Conservation (phyloP, 2,888 invertebrate genomes). For the Nephrotoma flavescens region DNA sequence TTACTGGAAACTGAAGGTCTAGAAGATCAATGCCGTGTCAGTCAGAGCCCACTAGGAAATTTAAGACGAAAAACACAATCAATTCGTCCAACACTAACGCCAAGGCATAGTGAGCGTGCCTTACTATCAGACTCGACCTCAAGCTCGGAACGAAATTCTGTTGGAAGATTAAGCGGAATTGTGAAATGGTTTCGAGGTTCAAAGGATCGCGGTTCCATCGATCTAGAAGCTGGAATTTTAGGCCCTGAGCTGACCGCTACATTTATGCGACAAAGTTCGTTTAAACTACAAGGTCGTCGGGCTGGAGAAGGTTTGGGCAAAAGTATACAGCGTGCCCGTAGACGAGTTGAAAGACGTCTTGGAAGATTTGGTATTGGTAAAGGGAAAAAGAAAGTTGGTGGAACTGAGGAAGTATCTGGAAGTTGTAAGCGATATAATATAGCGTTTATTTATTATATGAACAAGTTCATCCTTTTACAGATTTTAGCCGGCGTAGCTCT, state of each 20-base stretch:
- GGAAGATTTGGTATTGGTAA: conserved; percentile 69
- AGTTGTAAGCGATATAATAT: conserved; percentile 39
- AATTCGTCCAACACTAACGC: conserved; percentile 48
- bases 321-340: conserved; percentile 65
- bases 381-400: conserved; percentile 78
- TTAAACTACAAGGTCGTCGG: conserved; percentile 30
- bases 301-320: conserved; percentile 39
- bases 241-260: conserved; percentile 43
- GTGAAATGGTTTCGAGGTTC: conserved; percentile 49
- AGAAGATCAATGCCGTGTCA: conserved; percentile 55
- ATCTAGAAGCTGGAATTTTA: conserved; percentile 36
- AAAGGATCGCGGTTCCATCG: conserved; percentile 36
- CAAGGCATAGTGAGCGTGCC: conserved; percentile 70
- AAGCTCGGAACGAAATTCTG: conserved; percentile 31
- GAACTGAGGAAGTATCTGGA: conserved; percentile 71
- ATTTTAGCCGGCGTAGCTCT: conserved; percentile 66
- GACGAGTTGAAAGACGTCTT: conserved; percentile 79
- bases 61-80: conserved; percentile 45
- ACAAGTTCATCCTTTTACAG: conserved; percentile 23
- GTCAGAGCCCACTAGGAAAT: conserved; percentile 66
- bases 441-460: not conserved
- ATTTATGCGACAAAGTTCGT: conserved; percentile 36
- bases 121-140: conserved; percentile 40
- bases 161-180: conserved; percentile 53
- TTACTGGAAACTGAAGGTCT: conserved; percentile 63